Conservation (phyloP, 2,797 vertebrate species). For the Eurystomus glaucurus region DNA sequence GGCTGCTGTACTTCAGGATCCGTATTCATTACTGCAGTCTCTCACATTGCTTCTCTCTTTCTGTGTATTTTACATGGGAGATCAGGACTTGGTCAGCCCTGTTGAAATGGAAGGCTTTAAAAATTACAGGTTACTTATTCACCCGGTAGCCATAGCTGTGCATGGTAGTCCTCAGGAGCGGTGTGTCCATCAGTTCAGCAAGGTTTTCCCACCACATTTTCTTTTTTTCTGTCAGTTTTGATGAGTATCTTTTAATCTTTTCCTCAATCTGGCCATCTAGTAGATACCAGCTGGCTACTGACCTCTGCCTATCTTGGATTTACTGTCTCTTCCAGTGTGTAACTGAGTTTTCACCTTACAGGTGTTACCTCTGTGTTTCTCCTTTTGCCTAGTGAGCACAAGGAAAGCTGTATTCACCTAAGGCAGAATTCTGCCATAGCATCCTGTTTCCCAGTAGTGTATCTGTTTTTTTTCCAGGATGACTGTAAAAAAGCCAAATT, state of each 20-base stretch:
- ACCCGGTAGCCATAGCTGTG: neutral
- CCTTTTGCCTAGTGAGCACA: neutral
- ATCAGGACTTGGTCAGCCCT: neutral
- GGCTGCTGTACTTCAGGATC: neutral
- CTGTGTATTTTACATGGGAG: neutral
- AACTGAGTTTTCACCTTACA: neutral
- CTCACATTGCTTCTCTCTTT: neutral
- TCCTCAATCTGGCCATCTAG: neutral
- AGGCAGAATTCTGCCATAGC: neutral
- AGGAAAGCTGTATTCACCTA: neutral
- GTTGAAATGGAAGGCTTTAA: neutral
- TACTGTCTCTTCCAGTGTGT: neutral
- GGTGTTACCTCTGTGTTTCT: neutral
- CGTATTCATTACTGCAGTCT: fast-evolving
- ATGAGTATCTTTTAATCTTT: neutral
- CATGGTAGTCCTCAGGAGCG: neutral
- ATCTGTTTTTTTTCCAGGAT: neutral
- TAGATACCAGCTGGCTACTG: neutral
- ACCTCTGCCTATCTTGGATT: neutral
- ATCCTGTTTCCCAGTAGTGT: neutral
- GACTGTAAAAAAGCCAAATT: neutral
- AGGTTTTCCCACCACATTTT: neutral
- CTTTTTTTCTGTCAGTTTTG: neutral
- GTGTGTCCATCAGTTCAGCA: neutral
- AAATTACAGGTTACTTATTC: neutral